A percentile compares a stretch with the other conserved stretches of the same genome.
Evolutionary conservation across 2,888 invertebrate genomes (phyloP).

Genomic region (Pogonocherus hispidulus): DNA sequence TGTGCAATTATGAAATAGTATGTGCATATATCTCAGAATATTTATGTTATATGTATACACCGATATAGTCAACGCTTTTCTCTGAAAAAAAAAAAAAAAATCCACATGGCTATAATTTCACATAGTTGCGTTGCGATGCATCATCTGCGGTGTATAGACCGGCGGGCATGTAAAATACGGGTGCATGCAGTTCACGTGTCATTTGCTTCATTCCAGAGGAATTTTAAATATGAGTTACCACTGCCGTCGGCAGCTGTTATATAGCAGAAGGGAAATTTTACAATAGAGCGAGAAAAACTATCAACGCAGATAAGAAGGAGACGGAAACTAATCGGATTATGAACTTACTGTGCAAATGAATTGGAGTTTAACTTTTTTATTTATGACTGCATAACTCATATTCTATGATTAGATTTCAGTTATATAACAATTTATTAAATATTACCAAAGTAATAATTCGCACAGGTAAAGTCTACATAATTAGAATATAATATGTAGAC

Average conservation of each 20-base stretch:
- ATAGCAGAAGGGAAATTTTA: background rate
- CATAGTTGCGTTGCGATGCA: background rate
- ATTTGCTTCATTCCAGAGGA: background rate
- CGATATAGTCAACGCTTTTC: background rate
- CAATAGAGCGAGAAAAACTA: background rate
- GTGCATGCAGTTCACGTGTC: conserved; percentile 7
- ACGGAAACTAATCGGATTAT: background rate
- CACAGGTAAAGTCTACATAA: too few species aligned
- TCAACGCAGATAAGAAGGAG: background rate
- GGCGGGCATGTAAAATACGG: background rate
- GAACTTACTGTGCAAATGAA: too few species aligned
- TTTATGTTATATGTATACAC: too few species aligned
- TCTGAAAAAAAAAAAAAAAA: background rate
- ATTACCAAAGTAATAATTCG: too few species aligned
- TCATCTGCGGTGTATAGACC: background rate
- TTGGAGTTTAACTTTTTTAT: too few species aligned
- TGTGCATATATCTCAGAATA: too few species aligned
- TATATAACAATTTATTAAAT: too few species aligned
- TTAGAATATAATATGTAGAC: too few species aligned
- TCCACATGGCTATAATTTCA: background rate
- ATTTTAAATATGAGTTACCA: conserved; percentile 9
- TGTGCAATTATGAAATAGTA: too few species aligned
- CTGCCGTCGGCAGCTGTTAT: background rate
- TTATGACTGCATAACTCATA: too few species aligned
- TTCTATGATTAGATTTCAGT: too few species aligned